Percentiles rank a stretch among this genome's conserved stretches.
phyloP scores from a whole-genome alignment of 2,797 vertebrate species.

The Rhinichthys osculus region DNA sequence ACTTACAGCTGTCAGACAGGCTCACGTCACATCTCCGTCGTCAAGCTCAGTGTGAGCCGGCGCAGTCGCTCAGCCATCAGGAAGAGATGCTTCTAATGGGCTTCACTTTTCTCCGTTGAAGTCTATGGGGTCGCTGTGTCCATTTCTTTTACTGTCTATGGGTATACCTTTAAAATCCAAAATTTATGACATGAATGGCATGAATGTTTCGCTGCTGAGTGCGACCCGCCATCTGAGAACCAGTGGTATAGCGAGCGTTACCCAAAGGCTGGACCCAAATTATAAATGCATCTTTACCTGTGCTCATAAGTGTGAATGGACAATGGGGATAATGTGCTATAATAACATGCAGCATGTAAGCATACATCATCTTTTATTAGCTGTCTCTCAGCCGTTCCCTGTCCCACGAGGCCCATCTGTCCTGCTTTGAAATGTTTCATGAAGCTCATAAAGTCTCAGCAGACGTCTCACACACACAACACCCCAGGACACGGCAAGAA shows the following conservation, averaged over 20 bases:
- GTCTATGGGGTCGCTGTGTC: no score
- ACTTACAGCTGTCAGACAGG: no score
- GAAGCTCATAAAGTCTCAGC: constrained; percentile 20
- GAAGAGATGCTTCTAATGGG: no score
- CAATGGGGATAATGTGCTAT: neutral
- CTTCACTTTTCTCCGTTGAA: no score
- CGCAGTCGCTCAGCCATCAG: no score
- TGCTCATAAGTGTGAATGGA: neutral
- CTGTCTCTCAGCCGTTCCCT: neutral
- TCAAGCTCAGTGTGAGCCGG: no score
- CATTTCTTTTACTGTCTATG: no score
- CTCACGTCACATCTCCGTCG: no score
- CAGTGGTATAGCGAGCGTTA: no score
- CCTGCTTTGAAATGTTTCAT: constrained; percentile 9
- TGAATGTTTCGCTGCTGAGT: neutral
- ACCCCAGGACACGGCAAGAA: neutral
- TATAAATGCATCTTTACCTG: neutral
- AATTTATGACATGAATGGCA: neutral
- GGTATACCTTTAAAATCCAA: neutral
- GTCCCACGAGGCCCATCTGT: neutral
- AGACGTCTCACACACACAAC: neutral
- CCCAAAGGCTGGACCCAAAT: neutral
- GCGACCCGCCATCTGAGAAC: neutral
- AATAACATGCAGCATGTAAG: neutral
- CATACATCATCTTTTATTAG: constrained; percentile 28